Base-by-base conservation (phyloP, 2,888 invertebrate genomes). In the Notocelia uddmanniana region DNA sequence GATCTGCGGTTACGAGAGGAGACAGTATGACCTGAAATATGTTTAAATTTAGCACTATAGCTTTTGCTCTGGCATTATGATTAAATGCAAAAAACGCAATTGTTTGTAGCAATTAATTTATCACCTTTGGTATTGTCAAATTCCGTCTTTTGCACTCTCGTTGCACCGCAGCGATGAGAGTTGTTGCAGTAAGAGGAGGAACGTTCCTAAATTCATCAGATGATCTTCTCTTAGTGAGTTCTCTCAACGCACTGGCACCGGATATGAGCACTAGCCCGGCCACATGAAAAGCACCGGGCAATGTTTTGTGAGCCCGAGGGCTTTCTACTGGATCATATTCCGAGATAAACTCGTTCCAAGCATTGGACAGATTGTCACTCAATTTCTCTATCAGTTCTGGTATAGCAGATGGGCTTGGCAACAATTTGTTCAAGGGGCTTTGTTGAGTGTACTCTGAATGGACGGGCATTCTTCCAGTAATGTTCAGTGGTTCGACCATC, bases 311-410 rank as follows among this genome's bases (percentile, higher is more conserved):
- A 0, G 96, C 93, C 73, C 95, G 93, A 0, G 97, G 96, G 69
- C 96, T 95, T 83, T 97, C 97, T 6, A 96, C 89, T 0, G 97
- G 97, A 83, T 97, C 97, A 76, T 97, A 96, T 79, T 96, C 95
- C 26, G 96, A 96, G 8, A 97, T 95, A 77, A 97, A 97, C 80
- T 97, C 97, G 81, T 97, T 97, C 97, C 97, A 97, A 21, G 95
- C 93, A 78, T 97, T 97, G 19, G 96, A 95, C 41, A 96, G 87
- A 73, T 95, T 95, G 78, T 96, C 96, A 52, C 95, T 94, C 15
- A 97, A 77, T 76, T 96, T 96, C 50, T 95, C 95, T 84, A 95
- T 95, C 11, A 97, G 89, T 69, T 95, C 94, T 23, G 96, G 96
- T 63, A 96, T 94, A 19, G 96, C 95, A 73, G 95, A 93, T 0